Evolutionary conservation across 2,797 vertebrate species (phyloP).

Genomic region (Onychomys leucogaster): DNA sequence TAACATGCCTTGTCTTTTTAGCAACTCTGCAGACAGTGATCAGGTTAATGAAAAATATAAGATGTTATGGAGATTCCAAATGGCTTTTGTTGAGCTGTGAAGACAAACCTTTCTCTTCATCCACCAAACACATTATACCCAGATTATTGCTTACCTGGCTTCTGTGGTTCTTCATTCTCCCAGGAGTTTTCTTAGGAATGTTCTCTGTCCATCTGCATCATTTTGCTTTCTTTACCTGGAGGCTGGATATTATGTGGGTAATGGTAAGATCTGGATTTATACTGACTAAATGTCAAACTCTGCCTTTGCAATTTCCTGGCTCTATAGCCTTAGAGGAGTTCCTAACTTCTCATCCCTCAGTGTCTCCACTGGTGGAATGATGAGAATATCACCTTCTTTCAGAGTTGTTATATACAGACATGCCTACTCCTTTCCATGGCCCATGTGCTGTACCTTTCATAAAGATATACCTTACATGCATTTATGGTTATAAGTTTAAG

Average conservation of each 20-base stretch:
- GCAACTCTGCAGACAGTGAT: constrained; percentile 45
- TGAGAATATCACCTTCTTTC: no score
- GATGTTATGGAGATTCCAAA: constrained; percentile 41
- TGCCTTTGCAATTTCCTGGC: background rate
- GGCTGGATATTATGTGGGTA: background rate
- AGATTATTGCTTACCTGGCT: background rate
- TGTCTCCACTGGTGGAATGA: background rate
- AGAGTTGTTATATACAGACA: background rate
- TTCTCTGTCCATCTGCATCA: background rate
- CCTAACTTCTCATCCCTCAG: background rate
- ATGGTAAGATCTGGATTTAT: background rate
- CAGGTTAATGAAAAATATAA: constrained; percentile 36
- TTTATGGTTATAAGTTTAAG: background rate
- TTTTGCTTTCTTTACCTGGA: background rate
- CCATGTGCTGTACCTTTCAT: fast-evolving
- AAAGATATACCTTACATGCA: background rate
- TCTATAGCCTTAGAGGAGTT: background rate
- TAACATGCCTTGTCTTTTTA: constrained; percentile 74
- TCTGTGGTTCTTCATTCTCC: background rate
- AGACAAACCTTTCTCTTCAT: background rate
- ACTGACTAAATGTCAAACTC: background rate
- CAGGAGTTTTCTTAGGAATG: background rate
- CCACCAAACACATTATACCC: background rate
- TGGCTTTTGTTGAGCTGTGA: constrained; percentile 6
- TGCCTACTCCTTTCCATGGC: background rate